Conservation (phyloP, 2,888 invertebrate species). For the Drosophila tanythrix region DNA sequence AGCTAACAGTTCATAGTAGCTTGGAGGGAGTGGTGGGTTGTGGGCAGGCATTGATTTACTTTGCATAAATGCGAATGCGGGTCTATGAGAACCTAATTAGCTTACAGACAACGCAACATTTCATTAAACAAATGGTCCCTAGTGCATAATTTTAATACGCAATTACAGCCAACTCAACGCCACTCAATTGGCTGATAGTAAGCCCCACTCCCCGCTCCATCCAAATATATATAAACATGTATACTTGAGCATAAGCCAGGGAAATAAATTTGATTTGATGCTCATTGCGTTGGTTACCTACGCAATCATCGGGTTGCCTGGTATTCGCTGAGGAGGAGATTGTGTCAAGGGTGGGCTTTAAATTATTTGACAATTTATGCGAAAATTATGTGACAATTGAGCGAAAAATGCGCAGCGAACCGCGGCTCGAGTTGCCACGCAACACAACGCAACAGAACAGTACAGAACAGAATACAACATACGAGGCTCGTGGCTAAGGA, state of each 20-base stretch:
- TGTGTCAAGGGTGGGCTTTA: slow-evolving; percentile 38
- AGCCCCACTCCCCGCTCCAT: slow-evolving; percentile 3
- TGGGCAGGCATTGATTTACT: slow-evolving; percentile 12
- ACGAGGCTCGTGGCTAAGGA: slow-evolving; percentile 4
- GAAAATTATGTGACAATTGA: slow-evolving; percentile 80
- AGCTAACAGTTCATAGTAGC: slow-evolving; percentile 25
- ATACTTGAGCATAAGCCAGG: slow-evolving; percentile 51
- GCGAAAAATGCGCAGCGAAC: slow-evolving; percentile 39
- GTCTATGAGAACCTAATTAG: slow-evolving; percentile 67
- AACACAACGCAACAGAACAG: slow-evolving; percentile 11
- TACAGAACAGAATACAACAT: background rate
- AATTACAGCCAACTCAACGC: slow-evolving; percentile 75
- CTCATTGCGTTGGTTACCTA: slow-evolving; percentile 67
- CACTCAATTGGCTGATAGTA: slow-evolving; percentile 71
- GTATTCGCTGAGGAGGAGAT: background rate
- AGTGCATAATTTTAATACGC: slow-evolving; percentile 77
- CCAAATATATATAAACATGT: background rate
- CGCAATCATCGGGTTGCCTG: slow-evolving; percentile 44
- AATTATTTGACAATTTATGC: slow-evolving; percentile 79
- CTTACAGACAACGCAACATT: slow-evolving; percentile 70
- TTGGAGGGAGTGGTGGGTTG: background rate
- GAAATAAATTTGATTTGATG: slow-evolving; percentile 71
- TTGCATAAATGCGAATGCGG: slow-evolving; percentile 40
- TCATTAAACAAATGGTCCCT: slow-evolving; percentile 77
- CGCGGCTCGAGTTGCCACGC: slow-evolving; percentile 31